Conservation (phyloP, 1,140 invertebrate species). For the Pseudomyrmex gracilis region DNA sequence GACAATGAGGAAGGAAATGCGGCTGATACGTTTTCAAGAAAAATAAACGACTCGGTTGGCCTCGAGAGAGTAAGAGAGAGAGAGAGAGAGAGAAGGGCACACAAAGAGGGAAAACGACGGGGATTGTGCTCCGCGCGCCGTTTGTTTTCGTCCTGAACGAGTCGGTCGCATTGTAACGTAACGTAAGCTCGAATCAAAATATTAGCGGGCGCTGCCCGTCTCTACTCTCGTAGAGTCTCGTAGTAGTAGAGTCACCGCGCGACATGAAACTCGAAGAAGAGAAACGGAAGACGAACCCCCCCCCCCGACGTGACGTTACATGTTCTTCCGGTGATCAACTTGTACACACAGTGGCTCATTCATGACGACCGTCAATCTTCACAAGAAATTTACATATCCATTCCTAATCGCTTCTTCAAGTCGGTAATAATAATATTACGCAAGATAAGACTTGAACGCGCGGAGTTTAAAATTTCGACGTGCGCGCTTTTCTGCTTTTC, state of each 20-base stretch:
- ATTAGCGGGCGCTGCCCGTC: conserved; percentile 41
- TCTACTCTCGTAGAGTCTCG: no score
- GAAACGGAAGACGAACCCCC: conserved; percentile 8
- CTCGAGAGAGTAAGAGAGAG: conserved; percentile 18
- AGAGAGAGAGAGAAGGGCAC: background rate
- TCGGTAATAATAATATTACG: no score
- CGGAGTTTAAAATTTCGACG: no score
- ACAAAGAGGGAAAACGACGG: conserved; percentile 41
- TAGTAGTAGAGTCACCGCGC: background rate
- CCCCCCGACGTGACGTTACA: background rate
- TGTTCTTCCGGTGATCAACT: background rate
- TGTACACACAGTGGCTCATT: background rate
- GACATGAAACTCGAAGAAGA: conserved; percentile 13
- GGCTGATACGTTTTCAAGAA: conserved; percentile 80
- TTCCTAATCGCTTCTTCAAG: background rate
- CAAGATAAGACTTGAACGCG: no score
- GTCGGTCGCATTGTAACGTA: conserved; percentile 70
- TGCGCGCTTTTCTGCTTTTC: no score
- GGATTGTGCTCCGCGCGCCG: conserved; percentile 38
- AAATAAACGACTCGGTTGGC: conserved; percentile 76
- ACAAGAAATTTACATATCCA: conserved; percentile 2
- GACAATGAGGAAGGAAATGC: conserved; percentile 80
- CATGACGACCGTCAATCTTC: background rate
- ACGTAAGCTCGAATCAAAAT: conserved; percentile 69
- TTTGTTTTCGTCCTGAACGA: conserved; percentile 70